phyloP scores from a whole-genome alignment of 2,888 invertebrate species.

The Spisula subtruncata region DNA sequence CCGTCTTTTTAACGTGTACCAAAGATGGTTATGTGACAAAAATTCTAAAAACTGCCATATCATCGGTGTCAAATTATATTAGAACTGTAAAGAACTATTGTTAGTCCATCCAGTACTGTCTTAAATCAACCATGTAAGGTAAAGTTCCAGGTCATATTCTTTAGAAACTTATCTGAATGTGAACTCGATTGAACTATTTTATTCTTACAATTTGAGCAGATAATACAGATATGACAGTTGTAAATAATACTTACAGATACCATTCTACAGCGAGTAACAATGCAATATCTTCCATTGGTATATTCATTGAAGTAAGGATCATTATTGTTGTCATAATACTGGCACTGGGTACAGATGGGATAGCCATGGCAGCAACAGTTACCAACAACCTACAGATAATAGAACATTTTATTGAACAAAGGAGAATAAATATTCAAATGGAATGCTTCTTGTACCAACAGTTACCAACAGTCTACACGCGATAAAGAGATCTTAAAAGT shows the following conservation, averaged over 20 bases:
- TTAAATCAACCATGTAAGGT: neutral
- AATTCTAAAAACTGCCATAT: too few relatives aligned
- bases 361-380: conserved; percentile 79
- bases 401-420: too few relatives aligned
- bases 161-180: too few relatives aligned
- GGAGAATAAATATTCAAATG: conserved; percentile 76
- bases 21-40: too few relatives aligned
- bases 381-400: conserved; percentile 77
- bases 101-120: too few relatives aligned
- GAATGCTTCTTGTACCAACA: conserved; percentile 81
- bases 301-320: conserved; percentile 82
- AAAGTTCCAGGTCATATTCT: too few relatives aligned
- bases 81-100: too few relatives aligned
- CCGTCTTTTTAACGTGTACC: neutral
- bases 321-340: conserved; percentile 84
- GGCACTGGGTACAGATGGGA: conserved; percentile 84
- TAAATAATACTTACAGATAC: conserved; percentile 81
- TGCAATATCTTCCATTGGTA: conserved; percentile 79
- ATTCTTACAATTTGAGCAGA: too few relatives aligned
- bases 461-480: conserved; percentile 79
- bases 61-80: too few relatives aligned
- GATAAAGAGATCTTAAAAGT: neutral
- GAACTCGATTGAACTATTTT: too few relatives aligned
- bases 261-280: conserved; percentile 85
- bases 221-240: neutral